These are phyloP conservation scores for Numida meleagris DNA, from an alignment of 2,113 vertebrate genomes.

Conservation along the genomic window DNA sequence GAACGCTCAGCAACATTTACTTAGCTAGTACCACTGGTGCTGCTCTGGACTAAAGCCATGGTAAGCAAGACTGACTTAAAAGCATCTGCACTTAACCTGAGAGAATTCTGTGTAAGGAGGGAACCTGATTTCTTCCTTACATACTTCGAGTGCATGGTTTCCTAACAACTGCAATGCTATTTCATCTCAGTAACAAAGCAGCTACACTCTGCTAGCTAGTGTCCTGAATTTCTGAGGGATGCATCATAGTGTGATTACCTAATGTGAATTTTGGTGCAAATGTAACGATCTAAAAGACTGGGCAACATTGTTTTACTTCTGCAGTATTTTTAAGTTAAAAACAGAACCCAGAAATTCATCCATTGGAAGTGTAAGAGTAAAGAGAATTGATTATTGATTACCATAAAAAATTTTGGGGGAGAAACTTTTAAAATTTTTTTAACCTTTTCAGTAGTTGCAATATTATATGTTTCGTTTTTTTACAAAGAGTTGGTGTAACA, in stretches of 20 bases:
- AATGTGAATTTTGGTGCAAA: background rate
- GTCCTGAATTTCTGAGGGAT: background rate
- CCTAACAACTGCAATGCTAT: background rate
- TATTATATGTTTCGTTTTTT: background rate
- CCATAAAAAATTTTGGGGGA: too few species aligned
- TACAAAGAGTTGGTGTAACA: background rate
- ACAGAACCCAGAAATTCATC: background rate
- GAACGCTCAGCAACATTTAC: background rate
- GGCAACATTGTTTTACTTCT: background rate
- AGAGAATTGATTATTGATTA: background rate
- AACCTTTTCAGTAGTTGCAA: background rate
- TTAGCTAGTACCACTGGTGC: background rate
- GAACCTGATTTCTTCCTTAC: background rate
- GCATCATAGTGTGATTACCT: background rate
- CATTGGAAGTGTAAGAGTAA: background rate
- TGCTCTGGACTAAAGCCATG: background rate
- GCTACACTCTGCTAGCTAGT: background rate
- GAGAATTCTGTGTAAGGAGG: background rate
- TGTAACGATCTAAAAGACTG: background rate
- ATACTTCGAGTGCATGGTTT: background rate
- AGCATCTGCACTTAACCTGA: background rate
- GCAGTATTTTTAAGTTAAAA: background rate
- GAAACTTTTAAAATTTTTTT: background rate
- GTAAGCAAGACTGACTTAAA: background rate
- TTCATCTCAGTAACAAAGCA: background rate